Conservation (phyloP, 2,797 vertebrate species). For the Remorina albescens region DNA sequence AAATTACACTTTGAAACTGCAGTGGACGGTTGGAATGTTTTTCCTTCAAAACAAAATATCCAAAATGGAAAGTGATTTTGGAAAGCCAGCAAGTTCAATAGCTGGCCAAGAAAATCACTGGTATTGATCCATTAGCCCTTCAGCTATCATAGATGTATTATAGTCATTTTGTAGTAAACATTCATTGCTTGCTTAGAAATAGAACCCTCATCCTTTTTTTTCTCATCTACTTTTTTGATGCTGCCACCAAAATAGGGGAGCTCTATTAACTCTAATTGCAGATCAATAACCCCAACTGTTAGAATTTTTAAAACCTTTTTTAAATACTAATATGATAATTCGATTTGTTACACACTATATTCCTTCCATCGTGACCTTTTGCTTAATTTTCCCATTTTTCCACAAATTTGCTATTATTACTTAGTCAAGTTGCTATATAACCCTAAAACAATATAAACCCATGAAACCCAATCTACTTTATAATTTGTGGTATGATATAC, state of each 20-base stretch:
- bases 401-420: background rate
- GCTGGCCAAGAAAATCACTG: constrained; percentile 51
- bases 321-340: background rate
- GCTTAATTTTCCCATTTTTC: background rate
- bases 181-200: constrained; percentile 27
- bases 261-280: constrained; percentile 9
- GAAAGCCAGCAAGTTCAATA: constrained; percentile 41
- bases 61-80: constrained; percentile 35
- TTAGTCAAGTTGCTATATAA: background rate
- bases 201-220: constrained; percentile 23
- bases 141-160: constrained; percentile 33
- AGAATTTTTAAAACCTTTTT: background rate
- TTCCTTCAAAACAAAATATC: constrained; percentile 23
- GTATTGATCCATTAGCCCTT: constrained; percentile 52
- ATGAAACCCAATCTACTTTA: too few relatives aligned
- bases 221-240: background rate
- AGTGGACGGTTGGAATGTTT: constrained; percentile 17
- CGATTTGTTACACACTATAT: background rate
- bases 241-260: constrained; percentile 15
- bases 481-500: background rate
- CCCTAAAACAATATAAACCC: too few relatives aligned
- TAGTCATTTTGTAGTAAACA: constrained; percentile 36
- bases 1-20: constrained; percentile 11
- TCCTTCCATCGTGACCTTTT: background rate
- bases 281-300: background rate